Evolutionary conservation across 2,888 invertebrate genomes (phyloP), one percentile per base, ranked within the genome.

Genomic region (Nasonovia ribisnigri): DNA sequence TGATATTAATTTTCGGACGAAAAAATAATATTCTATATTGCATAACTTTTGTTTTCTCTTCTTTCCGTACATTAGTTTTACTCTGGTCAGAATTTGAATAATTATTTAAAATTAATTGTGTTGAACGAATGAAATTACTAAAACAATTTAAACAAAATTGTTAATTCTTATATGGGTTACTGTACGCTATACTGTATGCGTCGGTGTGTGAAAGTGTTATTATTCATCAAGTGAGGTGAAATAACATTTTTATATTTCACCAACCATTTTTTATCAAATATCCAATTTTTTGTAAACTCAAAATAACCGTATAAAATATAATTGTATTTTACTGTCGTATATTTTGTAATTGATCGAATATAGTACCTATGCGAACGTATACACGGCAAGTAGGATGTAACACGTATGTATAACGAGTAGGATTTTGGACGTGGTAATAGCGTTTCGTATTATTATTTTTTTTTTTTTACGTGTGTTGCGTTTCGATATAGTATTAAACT

Each of bases 21-120:
- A 46, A 88, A 54, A 54, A 54, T 88, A 88, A 88, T 54, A 48
- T 86, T 46, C 46, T 86, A 43, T 29, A 86, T 29, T 86, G 46
- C 46, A 29, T 86, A 86, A 86, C 29, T 86, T 86, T 43, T 86
- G 46, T 54, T 42, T 88, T 88, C 26, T 57, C 26, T 11, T 54
- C 13, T 42, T 88, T 51, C 4, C 36, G 88, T 36, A 8, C 36
- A 36, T 36, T 77, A 8, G 77, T 77, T 36, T 67, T 36, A 36
- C 20, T 36, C 77, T 77, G 20, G 36, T 77, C 51, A 36, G 54
- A n/a, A 54, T 88, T 54, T 42, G 4, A 88, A 88, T 29, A 54
- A 54, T 88, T 46, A 0, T 46, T 51, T 26, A 26, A 42, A 54
- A 36, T 42, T 54, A 88, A 42, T 54, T 77, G 20, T 36, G 77